Conservation (phyloP, 2,888 invertebrate genomes). For the Rapana venosa region DNA sequence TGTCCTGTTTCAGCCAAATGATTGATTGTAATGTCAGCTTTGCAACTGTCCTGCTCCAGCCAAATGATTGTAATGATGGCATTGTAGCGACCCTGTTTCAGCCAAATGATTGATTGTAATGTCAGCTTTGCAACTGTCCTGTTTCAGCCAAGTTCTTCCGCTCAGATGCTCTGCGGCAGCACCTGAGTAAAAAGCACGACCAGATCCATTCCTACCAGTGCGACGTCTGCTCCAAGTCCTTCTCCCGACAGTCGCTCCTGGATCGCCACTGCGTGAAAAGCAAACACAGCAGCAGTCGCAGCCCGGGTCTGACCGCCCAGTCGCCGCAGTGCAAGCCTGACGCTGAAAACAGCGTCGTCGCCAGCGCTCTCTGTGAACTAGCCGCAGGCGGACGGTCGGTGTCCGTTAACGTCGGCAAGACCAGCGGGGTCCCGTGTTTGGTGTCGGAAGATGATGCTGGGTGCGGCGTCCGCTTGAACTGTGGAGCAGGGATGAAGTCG, state of each 20-base stretch:
- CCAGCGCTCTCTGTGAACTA: conserved; percentile 36
- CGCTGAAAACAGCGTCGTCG: conserved; percentile 31
- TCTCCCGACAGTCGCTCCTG: neutral
- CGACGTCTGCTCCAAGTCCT: neutral
- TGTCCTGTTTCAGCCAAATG: too few species aligned
- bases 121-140: neutral
- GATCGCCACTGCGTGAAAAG: neutral
- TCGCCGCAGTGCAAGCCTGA: neutral
- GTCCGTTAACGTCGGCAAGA: neutral
- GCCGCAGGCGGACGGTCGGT: conserved; percentile 22
- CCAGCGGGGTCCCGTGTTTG: neutral
- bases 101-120: too few species aligned
- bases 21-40: too few species aligned
- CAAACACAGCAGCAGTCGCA: neutral
- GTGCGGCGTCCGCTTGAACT: neutral
- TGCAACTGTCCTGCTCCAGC: too few species aligned
- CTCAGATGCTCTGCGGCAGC: conserved; percentile 37
- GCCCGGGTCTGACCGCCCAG: neutral
- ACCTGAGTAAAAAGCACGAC: conserved; percentile 14
- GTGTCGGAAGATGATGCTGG: neutral
- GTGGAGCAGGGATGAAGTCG: too few species aligned
- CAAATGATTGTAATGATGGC: too few species aligned
- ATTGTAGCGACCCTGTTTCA: too few species aligned
- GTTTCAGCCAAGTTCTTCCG: conserved; percentile 37
- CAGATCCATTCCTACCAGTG: neutral